Evolutionary conservation across 1,140 invertebrate genomes (phyloP).

Genomic region (Musca vetustissima): DNA sequence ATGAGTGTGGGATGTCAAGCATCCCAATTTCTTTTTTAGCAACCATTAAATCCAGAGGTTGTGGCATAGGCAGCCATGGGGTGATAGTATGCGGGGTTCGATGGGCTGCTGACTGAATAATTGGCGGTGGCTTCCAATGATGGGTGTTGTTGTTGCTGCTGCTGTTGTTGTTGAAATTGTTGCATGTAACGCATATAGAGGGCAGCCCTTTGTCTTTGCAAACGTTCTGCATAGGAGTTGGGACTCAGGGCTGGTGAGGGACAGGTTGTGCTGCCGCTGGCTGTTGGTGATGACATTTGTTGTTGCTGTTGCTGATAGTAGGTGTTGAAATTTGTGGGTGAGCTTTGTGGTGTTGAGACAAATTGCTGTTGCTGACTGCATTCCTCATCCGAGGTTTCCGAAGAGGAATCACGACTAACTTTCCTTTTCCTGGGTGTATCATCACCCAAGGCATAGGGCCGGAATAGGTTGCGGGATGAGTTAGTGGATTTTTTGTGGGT

Average conservation of each 20-base stretch:
- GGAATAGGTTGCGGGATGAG: background rate
- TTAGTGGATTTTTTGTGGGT: background rate
- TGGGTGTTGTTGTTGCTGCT: background rate
- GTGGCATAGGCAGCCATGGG: background rate
- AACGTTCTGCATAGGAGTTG: background rate
- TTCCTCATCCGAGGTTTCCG: too few relatives aligned
- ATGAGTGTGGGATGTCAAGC: too few relatives aligned
- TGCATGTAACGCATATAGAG: constrained; percentile 17
- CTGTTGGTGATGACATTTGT: background rate
- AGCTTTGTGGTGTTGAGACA: background rate
- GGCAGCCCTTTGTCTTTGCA: constrained; percentile 21
- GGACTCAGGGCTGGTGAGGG: background rate
- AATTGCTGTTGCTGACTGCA: background rate
- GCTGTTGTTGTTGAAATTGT: constrained; percentile 9
- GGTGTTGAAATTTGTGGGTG: background rate
- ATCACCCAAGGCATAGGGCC: constrained; percentile 15
- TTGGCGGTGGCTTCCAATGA: background rate
- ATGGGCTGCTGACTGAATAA: background rate
- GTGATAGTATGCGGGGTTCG: background rate
- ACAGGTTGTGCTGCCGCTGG: background rate
- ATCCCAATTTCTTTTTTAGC: background rate
- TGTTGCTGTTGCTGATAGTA: background rate
- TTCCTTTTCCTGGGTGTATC: constrained; percentile 12
- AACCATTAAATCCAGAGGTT: background rate
- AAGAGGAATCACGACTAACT: background rate